Evolutionary conservation across 2,113 vertebrate species (phyloP).

Genomic region (Rynchops niger): DNA sequence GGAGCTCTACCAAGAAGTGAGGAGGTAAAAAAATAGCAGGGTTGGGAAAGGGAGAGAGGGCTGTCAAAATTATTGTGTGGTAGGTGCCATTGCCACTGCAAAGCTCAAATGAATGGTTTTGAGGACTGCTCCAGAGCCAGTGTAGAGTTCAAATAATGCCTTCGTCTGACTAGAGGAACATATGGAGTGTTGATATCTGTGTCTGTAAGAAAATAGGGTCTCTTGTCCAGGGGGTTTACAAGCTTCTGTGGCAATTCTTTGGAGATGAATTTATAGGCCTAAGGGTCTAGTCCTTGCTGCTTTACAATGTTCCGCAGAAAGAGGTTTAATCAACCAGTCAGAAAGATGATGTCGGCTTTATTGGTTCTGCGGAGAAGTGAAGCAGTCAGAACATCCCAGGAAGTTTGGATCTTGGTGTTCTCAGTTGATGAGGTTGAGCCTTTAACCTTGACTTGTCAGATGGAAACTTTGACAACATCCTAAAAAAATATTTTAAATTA

Average conservation of each 20-base stretch:
- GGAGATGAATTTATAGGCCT: slow-evolving; percentile 2
- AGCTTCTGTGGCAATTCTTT: slow-evolving; percentile 1
- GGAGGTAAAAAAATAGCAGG: slow-evolving; percentile 73
- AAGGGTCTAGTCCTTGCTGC: background rate
- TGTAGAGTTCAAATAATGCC: background rate
- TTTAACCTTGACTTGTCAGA: slow-evolving; percentile 52
- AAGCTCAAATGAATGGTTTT: background rate
- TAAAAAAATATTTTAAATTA: background rate
- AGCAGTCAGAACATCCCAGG: slow-evolving; percentile 7
- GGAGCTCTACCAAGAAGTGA: slow-evolving; percentile 86
- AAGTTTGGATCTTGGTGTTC: slow-evolving; percentile 27
- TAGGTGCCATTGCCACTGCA: background rate
- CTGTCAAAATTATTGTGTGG: background rate
- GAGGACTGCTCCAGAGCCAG: background rate
- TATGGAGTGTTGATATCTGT: background rate
- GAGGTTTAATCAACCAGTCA: slow-evolving; percentile 35
- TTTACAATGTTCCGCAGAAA: background rate
- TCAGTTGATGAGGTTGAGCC: background rate
- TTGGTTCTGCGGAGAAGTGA: slow-evolving; percentile 7
- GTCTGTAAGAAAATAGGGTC: background rate
- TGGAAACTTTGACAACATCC: slow-evolving; percentile 19
- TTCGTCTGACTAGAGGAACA: background rate
- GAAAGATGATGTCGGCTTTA: slow-evolving; percentile 37
- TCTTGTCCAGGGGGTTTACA: background rate
- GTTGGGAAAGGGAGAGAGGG: background rate